Percentiles rank a stretch among this genome's conserved stretches.
Conservation (phyloP, 64 coral and sea anemone genomes). For the Orbicella faveolata region DNA sequence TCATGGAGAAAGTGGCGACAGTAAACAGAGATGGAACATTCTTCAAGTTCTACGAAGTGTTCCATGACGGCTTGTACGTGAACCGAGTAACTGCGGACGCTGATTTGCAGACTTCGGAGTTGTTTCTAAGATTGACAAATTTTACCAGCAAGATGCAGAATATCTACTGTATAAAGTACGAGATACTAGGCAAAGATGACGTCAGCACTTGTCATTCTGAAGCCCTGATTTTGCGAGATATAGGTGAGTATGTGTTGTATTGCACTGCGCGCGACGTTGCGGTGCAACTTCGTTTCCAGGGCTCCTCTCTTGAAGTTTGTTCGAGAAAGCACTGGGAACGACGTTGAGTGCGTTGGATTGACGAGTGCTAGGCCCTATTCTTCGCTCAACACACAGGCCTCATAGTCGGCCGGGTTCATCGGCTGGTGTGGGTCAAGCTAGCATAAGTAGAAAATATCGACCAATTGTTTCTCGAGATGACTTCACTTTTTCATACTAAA, state of each 20-base stretch:
- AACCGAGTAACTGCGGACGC: neutral
- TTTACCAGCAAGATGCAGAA: conserved; percentile 14
- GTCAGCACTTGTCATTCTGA: neutral
- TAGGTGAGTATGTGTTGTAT: neutral
- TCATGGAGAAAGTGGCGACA: conserved; percentile 2
- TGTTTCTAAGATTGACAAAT: conserved; percentile 1
- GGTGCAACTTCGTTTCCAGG: too few species aligned
- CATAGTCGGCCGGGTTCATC: too few species aligned
- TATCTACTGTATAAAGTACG: neutral
- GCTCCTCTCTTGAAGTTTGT: too few species aligned
- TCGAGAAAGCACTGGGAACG: too few species aligned
- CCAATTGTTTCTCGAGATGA: too few species aligned
- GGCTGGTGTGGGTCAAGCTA: too few species aligned
- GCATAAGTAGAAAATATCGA: too few species aligned
- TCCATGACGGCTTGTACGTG: neutral
- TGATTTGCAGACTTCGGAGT: neutral
- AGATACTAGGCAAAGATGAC: neutral
- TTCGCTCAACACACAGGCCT: too few species aligned
- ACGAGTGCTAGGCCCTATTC: too few species aligned
- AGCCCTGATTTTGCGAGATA: conserved; percentile 8
- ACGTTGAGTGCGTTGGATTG: too few species aligned
- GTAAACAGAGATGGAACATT: neutral
- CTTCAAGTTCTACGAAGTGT: neutral
- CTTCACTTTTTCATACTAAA: too few species aligned
- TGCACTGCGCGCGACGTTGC: too few species aligned